Percentiles rank a stretch among this genome's conserved stretches.
phyloP scores from a whole-genome alignment of 1,140 invertebrate genomes.

The Babylonia areolata region DNA sequence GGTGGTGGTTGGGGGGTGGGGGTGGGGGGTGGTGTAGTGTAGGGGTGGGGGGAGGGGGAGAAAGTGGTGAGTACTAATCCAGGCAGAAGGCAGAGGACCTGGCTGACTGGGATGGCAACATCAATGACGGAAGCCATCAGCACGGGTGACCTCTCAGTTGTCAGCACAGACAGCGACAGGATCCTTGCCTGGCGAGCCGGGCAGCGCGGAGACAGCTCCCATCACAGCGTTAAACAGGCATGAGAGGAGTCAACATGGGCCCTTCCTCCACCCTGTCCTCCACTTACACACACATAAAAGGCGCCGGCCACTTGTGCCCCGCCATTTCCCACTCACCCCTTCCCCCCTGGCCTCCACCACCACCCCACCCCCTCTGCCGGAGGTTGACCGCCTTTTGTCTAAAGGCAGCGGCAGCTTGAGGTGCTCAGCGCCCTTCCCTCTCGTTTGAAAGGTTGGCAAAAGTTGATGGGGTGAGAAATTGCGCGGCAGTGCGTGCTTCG shows the following conservation, averaged over 20 bases:
- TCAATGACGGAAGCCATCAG: background rate
- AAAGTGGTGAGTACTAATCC: background rate
- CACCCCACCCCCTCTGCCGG: background rate
- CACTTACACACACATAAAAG: constrained; percentile 7
- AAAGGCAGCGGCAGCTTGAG: background rate
- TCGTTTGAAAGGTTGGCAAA: constrained; percentile 18
- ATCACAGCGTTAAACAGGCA: background rate
- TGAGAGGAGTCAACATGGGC: background rate
- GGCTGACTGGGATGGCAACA: no score
- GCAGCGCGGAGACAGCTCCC: background rate
- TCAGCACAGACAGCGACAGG: background rate
- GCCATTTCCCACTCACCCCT: no score
- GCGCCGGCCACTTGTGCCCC: background rate
- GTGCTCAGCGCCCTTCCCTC: background rate
- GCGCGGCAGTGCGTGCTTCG: constrained; percentile 4
- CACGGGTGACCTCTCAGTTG: background rate
- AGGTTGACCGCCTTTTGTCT: background rate
- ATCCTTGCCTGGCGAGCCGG: no score
- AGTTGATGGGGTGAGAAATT: constrained; percentile 20
- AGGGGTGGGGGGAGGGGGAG: no score
- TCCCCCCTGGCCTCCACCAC: no score
- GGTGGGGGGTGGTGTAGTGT: no score
- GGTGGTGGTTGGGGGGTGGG: no score
- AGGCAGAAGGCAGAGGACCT: background rate
- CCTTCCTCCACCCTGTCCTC: background rate